phyloP scores from a whole-genome alignment of 2,797 vertebrate species.

The Scolopax rusticola region DNA sequence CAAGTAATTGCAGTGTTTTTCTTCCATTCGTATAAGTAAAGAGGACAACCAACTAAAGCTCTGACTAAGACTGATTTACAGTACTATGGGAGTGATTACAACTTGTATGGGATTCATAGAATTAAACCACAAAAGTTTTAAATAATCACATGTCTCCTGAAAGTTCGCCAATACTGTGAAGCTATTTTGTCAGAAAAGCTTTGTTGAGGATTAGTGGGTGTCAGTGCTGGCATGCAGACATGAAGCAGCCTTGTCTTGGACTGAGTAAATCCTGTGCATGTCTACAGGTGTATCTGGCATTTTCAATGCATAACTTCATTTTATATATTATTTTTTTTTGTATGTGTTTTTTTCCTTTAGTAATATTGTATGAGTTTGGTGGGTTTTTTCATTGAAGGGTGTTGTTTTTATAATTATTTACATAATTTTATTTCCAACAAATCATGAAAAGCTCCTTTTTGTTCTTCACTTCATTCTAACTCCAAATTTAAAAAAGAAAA shows the following conservation, averaged over 20 bases:
- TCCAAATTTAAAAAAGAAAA: neutral
- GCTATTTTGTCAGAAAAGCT: conserved; percentile 13
- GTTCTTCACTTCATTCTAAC: neutral
- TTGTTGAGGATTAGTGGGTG: neutral
- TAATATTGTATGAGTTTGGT: neutral
- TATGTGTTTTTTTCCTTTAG: neutral
- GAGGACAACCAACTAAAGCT: neutral
- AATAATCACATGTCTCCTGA: neutral
- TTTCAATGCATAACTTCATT: neutral
- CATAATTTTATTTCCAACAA: neutral
- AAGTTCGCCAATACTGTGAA: neutral
- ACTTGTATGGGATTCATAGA: neutral
- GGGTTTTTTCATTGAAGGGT: neutral
- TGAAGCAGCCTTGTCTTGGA: neutral
- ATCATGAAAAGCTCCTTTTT: neutral
- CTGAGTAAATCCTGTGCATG: neutral
- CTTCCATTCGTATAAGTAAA: neutral
- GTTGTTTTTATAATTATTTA: neutral
- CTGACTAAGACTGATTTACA: neutral
- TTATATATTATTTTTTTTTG: neutral
- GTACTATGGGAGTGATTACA: neutral
- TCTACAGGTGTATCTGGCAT: neutral
- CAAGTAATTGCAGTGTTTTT: neutral
- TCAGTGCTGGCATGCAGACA: neutral
- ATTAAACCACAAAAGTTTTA: neutral